A percentile compares a stretch with the other conserved stretches of the same genome.
These are phyloP conservation scores for Mylabris phalerata DNA, from an alignment of 1,140 invertebrate genomes.

Conservation along the genomic window DNA sequence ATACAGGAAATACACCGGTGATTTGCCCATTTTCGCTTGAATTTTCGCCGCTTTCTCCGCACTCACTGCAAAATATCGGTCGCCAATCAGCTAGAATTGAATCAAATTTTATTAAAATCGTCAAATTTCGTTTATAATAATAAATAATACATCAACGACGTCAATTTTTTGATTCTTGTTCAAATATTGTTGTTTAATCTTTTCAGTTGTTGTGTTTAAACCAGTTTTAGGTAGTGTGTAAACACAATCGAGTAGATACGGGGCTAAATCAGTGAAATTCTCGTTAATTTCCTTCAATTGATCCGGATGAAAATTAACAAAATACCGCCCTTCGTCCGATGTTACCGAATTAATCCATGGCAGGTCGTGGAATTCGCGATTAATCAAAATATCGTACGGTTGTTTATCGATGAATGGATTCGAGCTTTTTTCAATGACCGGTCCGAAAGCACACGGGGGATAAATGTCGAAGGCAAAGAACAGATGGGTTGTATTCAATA, in stretches of 20 bases:
- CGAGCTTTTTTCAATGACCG: conserved; percentile 20
- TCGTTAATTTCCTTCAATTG: background rate
- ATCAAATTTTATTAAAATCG: background rate
- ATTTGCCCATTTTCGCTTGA: conserved; percentile 46
- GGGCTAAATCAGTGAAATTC: conserved; percentile 4
- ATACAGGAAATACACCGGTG: conserved; percentile 52
- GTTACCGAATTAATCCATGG: conserved; percentile 33
- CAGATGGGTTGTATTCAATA: background rate
- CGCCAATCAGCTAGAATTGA: conserved; percentile 45
- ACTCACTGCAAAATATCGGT: conserved; percentile 49
- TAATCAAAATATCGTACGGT: conserved; percentile 43
- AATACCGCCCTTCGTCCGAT: conserved; percentile 29
- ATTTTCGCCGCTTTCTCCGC: conserved; percentile 47
- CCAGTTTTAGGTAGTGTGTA: background rate
- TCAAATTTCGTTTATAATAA: too few species aligned
- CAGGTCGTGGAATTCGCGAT: conserved; percentile 37
- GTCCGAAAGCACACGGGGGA: conserved; percentile 7
- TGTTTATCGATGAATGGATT: conserved; percentile 48
- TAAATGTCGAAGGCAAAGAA: conserved; percentile 11
- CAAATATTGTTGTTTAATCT: conserved; percentile 6
- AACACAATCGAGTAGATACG: conserved; percentile 5
- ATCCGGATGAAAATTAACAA: background rate
- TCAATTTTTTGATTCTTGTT: background rate
- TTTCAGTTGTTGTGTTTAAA: background rate
- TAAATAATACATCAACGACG: background rate